Evolutionary conservation across 2,888 invertebrate species (phyloP), one percentile per base, ranked within the genome.

Genomic region (Steinernema hermaphroditum): DNA sequence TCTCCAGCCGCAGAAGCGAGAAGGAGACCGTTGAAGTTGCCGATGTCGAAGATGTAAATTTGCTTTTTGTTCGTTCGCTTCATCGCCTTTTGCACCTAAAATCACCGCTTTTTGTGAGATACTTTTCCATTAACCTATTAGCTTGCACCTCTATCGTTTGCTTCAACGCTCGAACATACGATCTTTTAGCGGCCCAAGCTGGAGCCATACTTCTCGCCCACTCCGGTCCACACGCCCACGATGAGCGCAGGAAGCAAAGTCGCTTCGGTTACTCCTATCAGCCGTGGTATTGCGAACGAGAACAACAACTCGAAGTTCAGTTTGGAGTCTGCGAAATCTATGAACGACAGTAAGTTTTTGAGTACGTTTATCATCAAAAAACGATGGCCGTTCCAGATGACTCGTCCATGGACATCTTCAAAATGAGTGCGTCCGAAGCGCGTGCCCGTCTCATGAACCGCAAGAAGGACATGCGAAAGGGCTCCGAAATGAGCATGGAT

Each of bases 401-500:
- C 9, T 2, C 62, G 16, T 12, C 32, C 12, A 32, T 73, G 75
- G 84, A 83, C 73, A 85, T 85, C 73, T 85, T 83, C 77, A 77
- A 77, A 46, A 76, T 85, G 75, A 82, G 81, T 68, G 85, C 85
- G 19, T 81, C 82, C 68, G 83, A 85, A 71, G 85, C 85, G 8
- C 83, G 83, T 19, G 82, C 81, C 69, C 78, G 78, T 68, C 77
- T 83, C 19, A 41, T 37, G 41, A 80, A 80, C n/a, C 77, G 75
- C 29, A 79, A 81, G 72, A 76, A 78, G 41, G 80, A 79, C 70
- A 78, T 75, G 29, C 73, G 82, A 27, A 80, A 80, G 74, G 76
- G 80, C 37, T 69, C 70, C 71, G 81, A 83, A 70, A 83, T 85
- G 84, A 78, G 80, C 6, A 76, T 86, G 50, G 83, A 84, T 69